phyloP scores from a whole-genome alignment of 2,113 vertebrate genomes.

The Chascanopsetta lugubris region DNA sequence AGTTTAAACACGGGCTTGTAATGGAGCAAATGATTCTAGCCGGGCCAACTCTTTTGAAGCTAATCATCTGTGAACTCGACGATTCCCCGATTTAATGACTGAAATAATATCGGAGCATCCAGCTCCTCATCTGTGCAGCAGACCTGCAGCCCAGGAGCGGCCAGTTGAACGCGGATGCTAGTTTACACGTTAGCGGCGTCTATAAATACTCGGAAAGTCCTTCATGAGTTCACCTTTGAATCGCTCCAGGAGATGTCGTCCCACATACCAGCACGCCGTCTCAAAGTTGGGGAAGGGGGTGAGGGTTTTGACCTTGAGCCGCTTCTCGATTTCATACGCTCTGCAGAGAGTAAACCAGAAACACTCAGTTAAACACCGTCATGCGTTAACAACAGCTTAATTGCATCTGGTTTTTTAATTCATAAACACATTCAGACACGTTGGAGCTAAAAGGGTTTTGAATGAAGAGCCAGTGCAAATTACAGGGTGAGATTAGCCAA shows the following conservation, averaged over 20 bases:
- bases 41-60: conserved; percentile 77
- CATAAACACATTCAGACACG: conserved; percentile 23
- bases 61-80: conserved; percentile 80
- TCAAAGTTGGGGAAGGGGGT: conserved; percentile 96
- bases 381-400: conserved; percentile 5
- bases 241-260: conserved; percentile 90
- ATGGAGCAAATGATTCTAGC: conserved; percentile 81
- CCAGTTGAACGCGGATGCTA: conserved; percentile 7
- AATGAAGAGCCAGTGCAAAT: conserved; percentile 20
- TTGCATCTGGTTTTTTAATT: conserved; percentile 16
- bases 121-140: conserved; percentile 80
- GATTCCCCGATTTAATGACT: conserved; percentile 78
- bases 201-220: conserved; percentile 4
- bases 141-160: conserved; percentile 49
- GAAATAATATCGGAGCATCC: conserved; percentile 78
- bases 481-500: conserved; percentile 3
- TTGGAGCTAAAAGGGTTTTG: background rate
- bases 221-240: conserved; percentile 89
- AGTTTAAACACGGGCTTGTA: conserved; percentile 77
- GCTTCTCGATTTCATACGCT: conserved; percentile 96
- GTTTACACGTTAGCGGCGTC: conserved; percentile 1
- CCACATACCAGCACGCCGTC: conserved; percentile 97
- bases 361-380: conserved; percentile 18
- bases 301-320: conserved; percentile 92
- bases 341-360: conserved; percentile 79